Conservation (phyloP, 2,113 vertebrate species). For the Crotalus viridis region DNA sequence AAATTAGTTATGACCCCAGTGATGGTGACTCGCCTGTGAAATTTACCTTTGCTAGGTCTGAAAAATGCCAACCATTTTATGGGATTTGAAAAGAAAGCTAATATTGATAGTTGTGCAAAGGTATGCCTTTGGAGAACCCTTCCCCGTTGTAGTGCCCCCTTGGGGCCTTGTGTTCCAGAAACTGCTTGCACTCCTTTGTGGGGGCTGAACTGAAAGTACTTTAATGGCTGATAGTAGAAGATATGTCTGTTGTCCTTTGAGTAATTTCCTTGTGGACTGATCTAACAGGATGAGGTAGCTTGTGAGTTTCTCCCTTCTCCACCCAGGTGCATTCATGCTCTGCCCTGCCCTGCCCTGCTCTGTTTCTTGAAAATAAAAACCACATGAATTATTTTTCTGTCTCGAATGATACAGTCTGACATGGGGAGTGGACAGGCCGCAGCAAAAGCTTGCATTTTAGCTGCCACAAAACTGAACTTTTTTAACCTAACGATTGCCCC, state of each 20-base stretch:
- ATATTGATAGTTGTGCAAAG: not conserved
- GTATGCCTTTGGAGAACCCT: not conserved
- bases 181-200: not conserved
- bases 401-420: conserved; percentile 68
- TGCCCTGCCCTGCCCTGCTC: conserved; percentile 63
- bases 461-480: conserved; percentile 52
- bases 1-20: not conserved
- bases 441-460: conserved; percentile 63
- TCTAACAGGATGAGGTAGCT: conserved; percentile 75
- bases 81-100: not conserved
- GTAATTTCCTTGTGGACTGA: conserved; percentile 51
- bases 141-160: not conserved
- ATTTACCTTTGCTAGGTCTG: not conserved
- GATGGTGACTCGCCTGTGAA: not conserved
- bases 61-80: not conserved
- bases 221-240: conserved; percentile 79
- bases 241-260: conserved; percentile 74
- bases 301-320: conserved; percentile 61
- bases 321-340: conserved; percentile 55
- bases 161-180: not conserved
- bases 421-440: conserved; percentile 63
- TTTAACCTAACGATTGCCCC: conserved; percentile 46
- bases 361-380: conserved; percentile 56
- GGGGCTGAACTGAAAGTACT: conserved; percentile 66
- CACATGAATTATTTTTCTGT: conserved; percentile 77